Base-by-base conservation (phyloP, 2,888 invertebrate species). In the Brenthis ino region DNA sequence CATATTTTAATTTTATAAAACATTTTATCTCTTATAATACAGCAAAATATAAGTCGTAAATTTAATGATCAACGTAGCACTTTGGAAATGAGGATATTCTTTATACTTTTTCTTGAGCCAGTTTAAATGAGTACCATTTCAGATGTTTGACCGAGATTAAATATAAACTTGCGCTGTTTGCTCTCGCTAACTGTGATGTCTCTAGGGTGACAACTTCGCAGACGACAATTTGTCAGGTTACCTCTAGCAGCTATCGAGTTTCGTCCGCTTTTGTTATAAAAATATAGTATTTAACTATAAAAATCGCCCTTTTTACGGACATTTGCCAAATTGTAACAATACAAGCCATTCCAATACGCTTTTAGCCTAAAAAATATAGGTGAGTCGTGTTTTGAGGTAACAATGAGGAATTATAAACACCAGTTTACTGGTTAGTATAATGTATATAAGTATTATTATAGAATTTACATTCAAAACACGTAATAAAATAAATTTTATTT, bases 101-200 rank as follows among this genome's bases (percentile, higher is more conserved):
- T 55, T 43, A 43, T 16, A 54, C 3, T 37, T 53, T 51, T 67
- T 60, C 57, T 67, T 47, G 16, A 51, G 57, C 33, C 28, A 43
- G 47, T 65, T 56, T 67, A 70, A 65, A 63, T 37, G 65, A 50
- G 57, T 33, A 57, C 67, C 65, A 57, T 65, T 71, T 72, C 63
- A 70, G 67, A 70, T 67, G 67, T 70, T 67, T 63, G 65, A 33
- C 68, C 71, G 69, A 84, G 86, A 86, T 86, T 85, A 86, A 85
- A 87, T 83, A 84, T 82, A 85, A 87, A 86, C 82, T 87, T 86
- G 80, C 72, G 72, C 68, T 77, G 76, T 77, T 77, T 75, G 76
- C 71, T 71, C 65, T 64, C 72, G 64, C 70, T 72, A 76, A 75
- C 74, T 77, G 81, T 81, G 81, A 84, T 82, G 82, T 83, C 83